Percentiles rank a stretch among this genome's conserved stretches.
These are phyloP conservation scores for Halictus rubicundus DNA, from an alignment of 1,140 invertebrate species.

Conservation along the genomic window DNA sequence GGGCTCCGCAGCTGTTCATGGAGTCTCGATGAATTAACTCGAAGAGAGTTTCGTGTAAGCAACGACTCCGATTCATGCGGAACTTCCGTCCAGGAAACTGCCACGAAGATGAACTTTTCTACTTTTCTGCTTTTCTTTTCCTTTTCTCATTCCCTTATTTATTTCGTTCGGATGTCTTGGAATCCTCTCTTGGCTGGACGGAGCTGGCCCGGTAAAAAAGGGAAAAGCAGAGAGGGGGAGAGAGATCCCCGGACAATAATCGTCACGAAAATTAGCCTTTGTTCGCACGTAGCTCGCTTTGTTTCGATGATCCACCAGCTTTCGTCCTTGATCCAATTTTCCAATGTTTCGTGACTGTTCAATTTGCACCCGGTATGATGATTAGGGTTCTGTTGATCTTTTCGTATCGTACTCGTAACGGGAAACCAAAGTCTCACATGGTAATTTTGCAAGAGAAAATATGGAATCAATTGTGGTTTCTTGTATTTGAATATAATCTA, in stretches of 20 bases:
- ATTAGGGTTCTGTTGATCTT: no score
- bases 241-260: background rate
- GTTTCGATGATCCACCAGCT: background rate
- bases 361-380: no score
- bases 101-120: background rate
- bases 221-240: no score
- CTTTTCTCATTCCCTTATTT: background rate
- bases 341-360: no score
- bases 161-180: background rate
- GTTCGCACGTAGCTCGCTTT: background rate
- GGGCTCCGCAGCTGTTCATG: conserved; percentile 2
- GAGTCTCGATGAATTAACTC: conserved; percentile 30
- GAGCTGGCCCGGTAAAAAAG: no score
- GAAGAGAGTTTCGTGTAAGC: background rate
- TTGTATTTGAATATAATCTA: no score
- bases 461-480: no score
- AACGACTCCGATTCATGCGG: background rate
- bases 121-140: background rate
- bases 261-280: background rate
- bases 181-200: no score
- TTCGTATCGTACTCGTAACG: no score
- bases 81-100: background rate
- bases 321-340: no score
- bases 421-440: no score
- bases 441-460: no score